phyloP scores from a whole-genome alignment of 2,797 vertebrate species.

The Astyanax mexicanus region DNA sequence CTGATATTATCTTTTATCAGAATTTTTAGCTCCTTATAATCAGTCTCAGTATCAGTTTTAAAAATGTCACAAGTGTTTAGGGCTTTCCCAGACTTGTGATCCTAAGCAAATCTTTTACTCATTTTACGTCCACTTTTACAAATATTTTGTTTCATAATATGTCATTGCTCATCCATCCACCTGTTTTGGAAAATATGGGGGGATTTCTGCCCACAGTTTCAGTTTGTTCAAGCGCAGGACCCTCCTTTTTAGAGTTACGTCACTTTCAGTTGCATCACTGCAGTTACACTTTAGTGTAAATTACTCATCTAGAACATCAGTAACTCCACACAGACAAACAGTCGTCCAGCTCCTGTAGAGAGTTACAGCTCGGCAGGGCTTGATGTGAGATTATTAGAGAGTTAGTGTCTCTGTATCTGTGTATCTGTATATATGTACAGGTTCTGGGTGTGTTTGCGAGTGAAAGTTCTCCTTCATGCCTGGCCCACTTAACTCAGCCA shows the following conservation, averaged over 20 bases:
- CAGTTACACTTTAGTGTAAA: neutral
- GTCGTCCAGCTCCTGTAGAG: neutral
- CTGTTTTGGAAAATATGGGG: neutral
- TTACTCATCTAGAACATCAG: neutral
- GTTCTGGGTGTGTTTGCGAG: constrained; percentile 74
- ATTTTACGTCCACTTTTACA: too few species aligned
- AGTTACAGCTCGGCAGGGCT: neutral
- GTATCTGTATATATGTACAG: constrained; percentile 73
- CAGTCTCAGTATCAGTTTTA: too few species aligned
- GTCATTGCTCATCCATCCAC: neutral
- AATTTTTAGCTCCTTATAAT: too few species aligned
- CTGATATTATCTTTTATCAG: too few species aligned
- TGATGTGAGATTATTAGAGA: constrained; percentile 6
- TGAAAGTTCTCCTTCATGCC: constrained; percentile 14
- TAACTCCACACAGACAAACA: too few species aligned
- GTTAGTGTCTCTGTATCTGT: neutral
- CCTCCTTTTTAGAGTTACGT: neutral
- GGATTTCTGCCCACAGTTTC: neutral
- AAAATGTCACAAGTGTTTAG: too few species aligned
- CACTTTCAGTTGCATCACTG: neutral
- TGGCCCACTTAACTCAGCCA: constrained; percentile 22
- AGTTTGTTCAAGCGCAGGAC: neutral
- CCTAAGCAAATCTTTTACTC: too few species aligned
- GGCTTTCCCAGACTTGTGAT: too few species aligned
- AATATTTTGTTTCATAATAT: too few species aligned